These are phyloP conservation scores for Nezara viridula DNA, from an alignment of 2,888 invertebrate genomes.

Conservation along the genomic window DNA sequence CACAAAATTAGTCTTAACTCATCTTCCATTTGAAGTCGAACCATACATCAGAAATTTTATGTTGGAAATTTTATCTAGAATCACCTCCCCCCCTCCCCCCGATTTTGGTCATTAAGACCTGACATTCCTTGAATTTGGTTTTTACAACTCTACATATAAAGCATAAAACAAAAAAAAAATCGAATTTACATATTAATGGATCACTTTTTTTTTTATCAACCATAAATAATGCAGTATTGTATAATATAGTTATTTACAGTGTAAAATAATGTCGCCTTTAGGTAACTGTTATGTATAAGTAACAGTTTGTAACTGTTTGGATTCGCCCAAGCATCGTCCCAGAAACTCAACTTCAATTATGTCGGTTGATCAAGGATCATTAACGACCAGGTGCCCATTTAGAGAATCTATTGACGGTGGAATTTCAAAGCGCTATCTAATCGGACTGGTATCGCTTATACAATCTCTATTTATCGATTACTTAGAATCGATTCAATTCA, in stretches of 20 bases:
- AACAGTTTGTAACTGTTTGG: neutral
- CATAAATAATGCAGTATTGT: neutral
- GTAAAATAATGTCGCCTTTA: neutral
- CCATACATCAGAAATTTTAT: too few relatives aligned
- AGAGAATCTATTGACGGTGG: neutral
- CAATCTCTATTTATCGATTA: neutral
- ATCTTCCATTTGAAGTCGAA: too few relatives aligned
- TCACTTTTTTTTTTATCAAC: too few relatives aligned
- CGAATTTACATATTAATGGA: too few relatives aligned
- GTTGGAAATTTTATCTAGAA: too few relatives aligned
- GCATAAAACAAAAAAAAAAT: too few relatives aligned
- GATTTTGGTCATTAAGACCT: too few relatives aligned
- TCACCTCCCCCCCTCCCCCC: too few relatives aligned
- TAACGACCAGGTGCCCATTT: neutral
- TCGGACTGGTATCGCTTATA: neutral
- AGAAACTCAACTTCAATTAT: neutral
- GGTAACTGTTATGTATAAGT: neutral
- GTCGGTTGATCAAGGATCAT: neutral
- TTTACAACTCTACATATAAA: too few relatives aligned
- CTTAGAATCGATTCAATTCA: neutral
- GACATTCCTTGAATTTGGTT: too few relatives aligned
- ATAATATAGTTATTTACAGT: neutral
- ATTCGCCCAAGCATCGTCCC: neutral
- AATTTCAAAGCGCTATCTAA: neutral
- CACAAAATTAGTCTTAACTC: too few relatives aligned